phyloP scores from a whole-genome alignment of 1,140 invertebrate genomes.

The Limonius californicus region DNA sequence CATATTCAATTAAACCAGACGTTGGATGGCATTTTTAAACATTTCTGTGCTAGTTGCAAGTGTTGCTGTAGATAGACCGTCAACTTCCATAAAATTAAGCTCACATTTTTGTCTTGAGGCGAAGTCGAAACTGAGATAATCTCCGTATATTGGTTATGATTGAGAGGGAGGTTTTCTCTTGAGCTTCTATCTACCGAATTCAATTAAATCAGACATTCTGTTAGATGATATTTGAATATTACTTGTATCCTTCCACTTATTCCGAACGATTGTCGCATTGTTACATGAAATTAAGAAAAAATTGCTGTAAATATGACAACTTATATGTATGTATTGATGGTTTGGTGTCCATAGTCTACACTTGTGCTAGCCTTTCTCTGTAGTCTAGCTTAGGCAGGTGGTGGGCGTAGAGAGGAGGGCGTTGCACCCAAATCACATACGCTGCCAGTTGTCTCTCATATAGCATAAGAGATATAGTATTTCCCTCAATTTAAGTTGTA shows the following conservation, averaged over 20 bases:
- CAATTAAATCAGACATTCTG: no score
- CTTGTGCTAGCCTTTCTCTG: slow-evolving; percentile 23
- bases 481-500: slow-evolving; percentile 6
- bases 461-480: slow-evolving; percentile 2
- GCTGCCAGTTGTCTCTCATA: neutral
- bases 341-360: slow-evolving; percentile 25
- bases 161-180: no score
- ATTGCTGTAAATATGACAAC: slow-evolving; percentile 24
- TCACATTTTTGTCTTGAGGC: no score
- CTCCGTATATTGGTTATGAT: no score
- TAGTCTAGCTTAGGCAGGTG: slow-evolving; percentile 20
- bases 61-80: no score
- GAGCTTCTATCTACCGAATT: no score
- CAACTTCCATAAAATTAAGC: no score
- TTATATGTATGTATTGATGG: slow-evolving; percentile 27
- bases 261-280: neutral
- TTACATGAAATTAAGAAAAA: slow-evolving; percentile 4
- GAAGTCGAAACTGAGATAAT: no score
- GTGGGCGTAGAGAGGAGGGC: neutral
- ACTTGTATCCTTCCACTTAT: slow-evolving; percentile 8
- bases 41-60: no score
- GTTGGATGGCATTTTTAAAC: no score
- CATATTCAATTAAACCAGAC: no score
- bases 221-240: neutral
- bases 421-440: neutral